phyloP scores from a whole-genome alignment of 2,113 vertebrate genomes.

The Anarrhichthys ocellatus region DNA sequence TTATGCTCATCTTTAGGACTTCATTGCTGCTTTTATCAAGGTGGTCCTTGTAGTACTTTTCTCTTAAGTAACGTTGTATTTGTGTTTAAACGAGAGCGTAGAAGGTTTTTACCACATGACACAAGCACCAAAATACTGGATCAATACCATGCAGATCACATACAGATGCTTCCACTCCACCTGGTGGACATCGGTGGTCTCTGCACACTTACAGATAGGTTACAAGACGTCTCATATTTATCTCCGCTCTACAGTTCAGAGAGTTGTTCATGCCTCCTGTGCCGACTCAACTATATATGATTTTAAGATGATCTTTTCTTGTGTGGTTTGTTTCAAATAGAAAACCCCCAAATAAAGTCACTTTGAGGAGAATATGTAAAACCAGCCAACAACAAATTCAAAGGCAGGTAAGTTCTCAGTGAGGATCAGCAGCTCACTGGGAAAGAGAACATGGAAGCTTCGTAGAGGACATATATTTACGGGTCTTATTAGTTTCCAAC shows the following conservation, averaged over 20 bases:
- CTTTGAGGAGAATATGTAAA: neutral
- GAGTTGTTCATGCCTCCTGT: neutral
- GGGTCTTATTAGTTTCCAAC: neutral
- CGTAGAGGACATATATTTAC: neutral
- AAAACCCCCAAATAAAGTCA: neutral
- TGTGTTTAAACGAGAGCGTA: neutral
- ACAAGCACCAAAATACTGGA: neutral
- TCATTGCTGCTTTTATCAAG: neutral
- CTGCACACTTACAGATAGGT: neutral
- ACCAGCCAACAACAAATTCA: neutral
- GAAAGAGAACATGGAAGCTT: neutral
- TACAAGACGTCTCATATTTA: too few species aligned
- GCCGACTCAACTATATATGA: too few species aligned
- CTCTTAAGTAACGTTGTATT: neutral
- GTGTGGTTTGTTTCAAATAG: neutral
- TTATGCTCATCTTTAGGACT: neutral
- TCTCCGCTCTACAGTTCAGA: neutral
- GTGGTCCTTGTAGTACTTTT: neutral
- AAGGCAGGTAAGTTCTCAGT: neutral
- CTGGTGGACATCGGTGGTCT: slow-evolving; percentile 32
- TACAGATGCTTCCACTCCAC: slow-evolving; percentile 19
- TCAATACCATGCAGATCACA: neutral
- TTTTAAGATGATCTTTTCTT: neutral
- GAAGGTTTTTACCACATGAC: too few species aligned
- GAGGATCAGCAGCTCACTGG: neutral